These are phyloP conservation scores for Scleropages formosus DNA, from an alignment of 2,797 vertebrate species.

Conservation along the genomic window DNA sequence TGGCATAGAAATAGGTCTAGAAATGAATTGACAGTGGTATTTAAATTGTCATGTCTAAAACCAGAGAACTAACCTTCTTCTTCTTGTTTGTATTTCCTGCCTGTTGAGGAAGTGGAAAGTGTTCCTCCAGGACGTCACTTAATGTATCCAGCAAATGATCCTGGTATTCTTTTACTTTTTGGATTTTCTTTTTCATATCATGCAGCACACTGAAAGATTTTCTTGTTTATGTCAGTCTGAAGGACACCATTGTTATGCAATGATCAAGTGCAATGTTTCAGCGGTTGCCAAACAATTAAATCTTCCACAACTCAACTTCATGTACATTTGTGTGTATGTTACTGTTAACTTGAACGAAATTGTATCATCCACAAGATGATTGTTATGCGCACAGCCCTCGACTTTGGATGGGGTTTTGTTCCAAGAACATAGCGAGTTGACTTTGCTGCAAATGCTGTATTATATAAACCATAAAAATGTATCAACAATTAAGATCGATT, in stretches of 20 bases:
- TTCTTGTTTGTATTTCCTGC: slow-evolving; percentile 51
- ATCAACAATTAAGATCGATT: too few relatives aligned
- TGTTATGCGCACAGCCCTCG: too few relatives aligned
- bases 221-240: background rate
- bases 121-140: slow-evolving; percentile 59
- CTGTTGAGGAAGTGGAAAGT: slow-evolving; percentile 59
- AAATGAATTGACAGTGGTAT: background rate
- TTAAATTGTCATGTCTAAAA: background rate
- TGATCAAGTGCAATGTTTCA: background rate
- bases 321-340: too few relatives aligned
- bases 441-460: too few relatives aligned
- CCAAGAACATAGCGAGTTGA: too few relatives aligned
- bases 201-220: slow-evolving; percentile 53
- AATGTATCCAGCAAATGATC: slow-evolving; percentile 63
- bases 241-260: background rate
- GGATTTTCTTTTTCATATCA: slow-evolving; percentile 65
- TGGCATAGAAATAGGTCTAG: background rate
- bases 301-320: background rate
- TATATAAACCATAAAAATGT: too few relatives aligned
- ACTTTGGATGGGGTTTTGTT: too few relatives aligned
- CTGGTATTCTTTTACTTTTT: slow-evolving; percentile 66
- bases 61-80: slow-evolving; percentile 56
- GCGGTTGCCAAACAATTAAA: background rate
- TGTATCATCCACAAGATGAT: too few relatives aligned
- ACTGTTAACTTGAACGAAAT: too few relatives aligned